phyloP scores from a whole-genome alignment of 2,888 invertebrate species.

The Hybos culiciformis region DNA sequence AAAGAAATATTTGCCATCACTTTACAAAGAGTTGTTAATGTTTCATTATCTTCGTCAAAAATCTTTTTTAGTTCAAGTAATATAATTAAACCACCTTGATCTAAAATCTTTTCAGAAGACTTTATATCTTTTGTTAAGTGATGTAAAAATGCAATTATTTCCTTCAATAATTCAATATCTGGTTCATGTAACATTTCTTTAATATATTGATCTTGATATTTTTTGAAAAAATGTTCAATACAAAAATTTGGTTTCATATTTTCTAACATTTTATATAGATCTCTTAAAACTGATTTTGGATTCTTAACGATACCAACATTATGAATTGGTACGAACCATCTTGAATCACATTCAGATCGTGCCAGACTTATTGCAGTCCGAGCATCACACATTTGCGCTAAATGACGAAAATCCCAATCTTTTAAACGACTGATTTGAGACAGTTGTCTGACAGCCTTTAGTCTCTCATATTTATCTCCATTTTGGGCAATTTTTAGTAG shows the following conservation, averaged over 20 bases:
- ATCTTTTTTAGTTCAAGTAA: slow-evolving; percentile 46
- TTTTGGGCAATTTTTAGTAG: slow-evolving; percentile 50
- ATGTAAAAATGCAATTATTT: slow-evolving; percentile 31
- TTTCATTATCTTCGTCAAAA: slow-evolving; percentile 38
- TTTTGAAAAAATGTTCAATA: slow-evolving; percentile 29
- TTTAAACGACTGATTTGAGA: slow-evolving; percentile 52
- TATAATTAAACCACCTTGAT: slow-evolving; percentile 42
- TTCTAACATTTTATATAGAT: slow-evolving; percentile 26
- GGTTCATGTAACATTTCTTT: slow-evolving; percentile 3
- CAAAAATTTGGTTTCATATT: slow-evolving; percentile 25
- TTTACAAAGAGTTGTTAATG: slow-evolving; percentile 46
- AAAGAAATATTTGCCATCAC: slow-evolving; percentile 54
- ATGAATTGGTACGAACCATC: slow-evolving; percentile 63
- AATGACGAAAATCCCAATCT: slow-evolving; percentile 52
- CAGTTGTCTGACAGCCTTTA: slow-evolving; percentile 50
- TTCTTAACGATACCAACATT: slow-evolving; percentile 35
- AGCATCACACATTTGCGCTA: slow-evolving; percentile 67
- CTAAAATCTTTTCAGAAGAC: slow-evolving; percentile 22
- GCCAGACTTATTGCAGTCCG: slow-evolving; percentile 67
- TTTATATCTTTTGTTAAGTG: slow-evolving; percentile 30
- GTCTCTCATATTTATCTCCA: slow-evolving; percentile 46
- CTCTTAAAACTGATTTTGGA: slow-evolving; percentile 28
- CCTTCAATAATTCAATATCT: slow-evolving; percentile 27
- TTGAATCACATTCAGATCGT: slow-evolving; percentile 53
- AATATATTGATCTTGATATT: slow-evolving; percentile 20